Evolutionary conservation across 2,888 invertebrate genomes (phyloP).

Genomic region (Conus canariensis): DNA sequence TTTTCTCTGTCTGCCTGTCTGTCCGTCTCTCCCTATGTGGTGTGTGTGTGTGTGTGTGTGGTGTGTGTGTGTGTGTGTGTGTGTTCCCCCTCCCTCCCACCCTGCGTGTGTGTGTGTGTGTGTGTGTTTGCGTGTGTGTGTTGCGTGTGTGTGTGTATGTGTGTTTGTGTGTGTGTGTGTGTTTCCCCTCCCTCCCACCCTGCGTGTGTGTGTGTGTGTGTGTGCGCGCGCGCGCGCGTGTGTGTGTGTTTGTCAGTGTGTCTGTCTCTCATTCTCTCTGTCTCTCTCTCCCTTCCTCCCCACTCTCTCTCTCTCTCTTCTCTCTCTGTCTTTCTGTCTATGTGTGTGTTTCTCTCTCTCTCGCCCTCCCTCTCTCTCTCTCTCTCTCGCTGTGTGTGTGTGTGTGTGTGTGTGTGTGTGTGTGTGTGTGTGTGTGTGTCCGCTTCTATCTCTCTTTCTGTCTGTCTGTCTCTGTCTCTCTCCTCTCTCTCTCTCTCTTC

Average conservation of each 20-base stretch:
- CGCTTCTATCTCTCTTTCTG: constrained; percentile 6
- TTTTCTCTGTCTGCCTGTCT: not conserved
- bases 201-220: not conserved
- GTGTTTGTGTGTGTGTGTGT: not conserved
- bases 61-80: not conserved
- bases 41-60: not conserved
- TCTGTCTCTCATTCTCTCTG: not conserved
- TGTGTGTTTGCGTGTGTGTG: not conserved
- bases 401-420: not conserved
- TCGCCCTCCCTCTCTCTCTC: not conserved
- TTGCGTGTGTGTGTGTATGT: not conserved
- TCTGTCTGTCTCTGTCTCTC: constrained; percentile 10
- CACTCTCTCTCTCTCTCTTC: constrained; percentile 11
- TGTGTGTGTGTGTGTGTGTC: not conserved
- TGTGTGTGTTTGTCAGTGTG: not conserved
- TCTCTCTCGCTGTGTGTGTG: not conserved
- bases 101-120: not conserved
- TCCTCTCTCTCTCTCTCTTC: not conserved
- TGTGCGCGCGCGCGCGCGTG: not conserved
- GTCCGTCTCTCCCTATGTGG: not conserved
- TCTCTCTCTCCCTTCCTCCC: constrained; percentile 3
- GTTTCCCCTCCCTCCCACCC: not conserved
- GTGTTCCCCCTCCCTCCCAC: not conserved
- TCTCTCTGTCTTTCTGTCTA: not conserved
- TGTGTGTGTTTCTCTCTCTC: not conserved